Percentiles rank a stretch among this genome's conserved stretches.
phyloP scores from a whole-genome alignment of 2,888 invertebrate genomes.

The Linyphia triangularis region DNA sequence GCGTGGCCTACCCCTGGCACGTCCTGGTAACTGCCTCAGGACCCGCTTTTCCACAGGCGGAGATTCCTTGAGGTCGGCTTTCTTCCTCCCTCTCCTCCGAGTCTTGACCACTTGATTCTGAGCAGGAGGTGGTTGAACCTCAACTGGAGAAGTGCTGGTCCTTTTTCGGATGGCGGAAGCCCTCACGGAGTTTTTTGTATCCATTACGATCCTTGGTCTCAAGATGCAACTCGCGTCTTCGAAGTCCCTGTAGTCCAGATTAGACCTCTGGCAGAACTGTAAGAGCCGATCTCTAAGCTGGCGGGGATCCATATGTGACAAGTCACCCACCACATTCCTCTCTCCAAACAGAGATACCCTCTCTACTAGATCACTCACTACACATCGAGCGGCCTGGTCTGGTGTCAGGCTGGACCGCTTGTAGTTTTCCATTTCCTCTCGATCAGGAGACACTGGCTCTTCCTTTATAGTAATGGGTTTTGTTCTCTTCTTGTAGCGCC shows the following conservation, averaged over 20 bases:
- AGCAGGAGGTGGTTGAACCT: neutral
- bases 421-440: slow-evolving; percentile 57
- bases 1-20: slow-evolving; percentile 13
- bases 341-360: slow-evolving; percentile 30
- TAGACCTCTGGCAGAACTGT: slow-evolving; percentile 60
- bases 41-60: slow-evolving; percentile 8
- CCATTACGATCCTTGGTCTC: slow-evolving; percentile 29
- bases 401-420: slow-evolving; percentile 57
- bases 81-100: slow-evolving; percentile 40
- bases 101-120: slow-evolving; percentile 10
- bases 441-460: slow-evolving; percentile 34
- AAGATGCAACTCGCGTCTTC: slow-evolving; percentile 40
- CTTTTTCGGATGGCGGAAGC: slow-evolving; percentile 74
- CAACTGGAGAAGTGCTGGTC: slow-evolving; percentile 56
- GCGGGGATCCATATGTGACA: slow-evolving; percentile 27
- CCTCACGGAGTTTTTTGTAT: slow-evolving; percentile 71
- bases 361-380: slow-evolving; percentile 46
- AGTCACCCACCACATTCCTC: slow-evolving; percentile 30
- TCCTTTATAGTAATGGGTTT: slow-evolving; percentile 50
- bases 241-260: slow-evolving; percentile 68
- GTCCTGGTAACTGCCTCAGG: slow-evolving; percentile 50
- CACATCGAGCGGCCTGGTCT: slow-evolving; percentile 43
- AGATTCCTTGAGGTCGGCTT: neutral
- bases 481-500: slow-evolving; percentile 66
- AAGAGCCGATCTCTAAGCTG: slow-evolving; percentile 53